These are phyloP conservation scores for Gnathonemus echidnorhynchus DNA, from an alignment of 2,113 vertebrate species.

Conservation along the genomic window DNA sequence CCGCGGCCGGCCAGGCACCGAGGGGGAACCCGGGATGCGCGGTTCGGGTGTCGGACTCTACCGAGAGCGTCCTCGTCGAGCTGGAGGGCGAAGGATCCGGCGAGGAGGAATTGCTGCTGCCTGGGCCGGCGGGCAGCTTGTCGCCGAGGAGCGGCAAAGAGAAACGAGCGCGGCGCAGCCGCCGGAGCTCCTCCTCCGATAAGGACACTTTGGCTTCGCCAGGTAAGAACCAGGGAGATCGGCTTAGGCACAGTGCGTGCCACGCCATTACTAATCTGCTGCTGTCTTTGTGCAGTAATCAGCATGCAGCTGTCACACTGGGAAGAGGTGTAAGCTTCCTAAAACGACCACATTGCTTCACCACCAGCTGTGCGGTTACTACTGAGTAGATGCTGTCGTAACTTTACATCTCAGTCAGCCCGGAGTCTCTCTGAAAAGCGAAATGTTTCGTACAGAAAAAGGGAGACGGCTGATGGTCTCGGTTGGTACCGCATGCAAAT, in stretches of 20 bases:
- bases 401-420: not conserved
- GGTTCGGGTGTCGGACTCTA: slow-evolving; percentile 55
- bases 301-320: not conserved
- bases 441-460: not conserved
- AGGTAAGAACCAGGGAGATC: slow-evolving; percentile 40
- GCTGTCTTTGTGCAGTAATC: not conserved
- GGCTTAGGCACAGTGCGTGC: not conserved
- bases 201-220: slow-evolving; percentile 58
- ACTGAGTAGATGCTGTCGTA: not conserved
- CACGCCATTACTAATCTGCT: not conserved
- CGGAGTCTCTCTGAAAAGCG: not conserved
- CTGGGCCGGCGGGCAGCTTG: slow-evolving; percentile 47
- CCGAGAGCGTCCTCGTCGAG: slow-evolving; percentile 62
- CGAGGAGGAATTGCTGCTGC: slow-evolving; percentile 60
- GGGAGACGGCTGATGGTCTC: not conserved
- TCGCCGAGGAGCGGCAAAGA: slow-evolving; percentile 41
- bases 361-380: not conserved
- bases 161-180: slow-evolving; percentile 46
- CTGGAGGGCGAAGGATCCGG: slow-evolving; percentile 60
- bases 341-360: not conserved
- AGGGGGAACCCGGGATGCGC: slow-evolving; percentile 53
- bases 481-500: not conserved
- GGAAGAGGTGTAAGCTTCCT: not conserved
- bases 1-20: slow-evolving; percentile 13
- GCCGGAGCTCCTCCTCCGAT: slow-evolving; percentile 62